Evolutionary conservation across 2,888 invertebrate genomes (phyloP).

Genomic region (Rhamphomyia laevipes): DNA sequence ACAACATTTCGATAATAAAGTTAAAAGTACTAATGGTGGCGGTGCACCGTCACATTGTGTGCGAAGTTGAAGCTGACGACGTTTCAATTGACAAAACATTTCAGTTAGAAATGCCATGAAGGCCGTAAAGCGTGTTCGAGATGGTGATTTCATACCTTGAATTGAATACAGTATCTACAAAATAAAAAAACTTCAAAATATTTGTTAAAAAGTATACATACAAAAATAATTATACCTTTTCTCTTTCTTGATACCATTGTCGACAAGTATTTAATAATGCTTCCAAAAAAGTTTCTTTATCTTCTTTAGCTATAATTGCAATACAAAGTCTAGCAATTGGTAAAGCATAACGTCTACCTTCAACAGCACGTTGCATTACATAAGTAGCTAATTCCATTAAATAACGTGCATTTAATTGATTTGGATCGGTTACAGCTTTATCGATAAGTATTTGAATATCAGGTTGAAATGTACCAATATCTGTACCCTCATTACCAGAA

Average conservation of each 20-base stretch:
- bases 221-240: conserved; percentile 40
- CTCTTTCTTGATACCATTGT: conserved; percentile 79
- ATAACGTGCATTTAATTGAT: conserved; percentile 57
- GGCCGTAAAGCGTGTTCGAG: conserved; percentile 60
- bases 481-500: conserved; percentile 58
- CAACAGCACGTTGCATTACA: conserved; percentile 68
- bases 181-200: not conserved
- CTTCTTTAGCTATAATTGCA: conserved; percentile 76
- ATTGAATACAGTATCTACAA: conserved; percentile 31
- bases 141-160: conserved; percentile 42
- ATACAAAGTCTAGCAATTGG: conserved; percentile 78
- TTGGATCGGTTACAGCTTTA: conserved; percentile 72
- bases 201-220: not conserved
- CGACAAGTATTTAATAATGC: conserved; percentile 80
- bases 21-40: conserved; percentile 64
- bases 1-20: conserved; percentile 79
- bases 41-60: conserved; percentile 47
- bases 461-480: conserved; percentile 61
- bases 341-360: conserved; percentile 62
- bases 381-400: conserved; percentile 78
- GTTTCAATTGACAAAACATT: conserved; percentile 78
- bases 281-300: conserved; percentile 78
- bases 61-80: conserved; percentile 46
- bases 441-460: conserved; percentile 64
- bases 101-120: conserved; percentile 85